A percentile compares a stretch with the other conserved stretches of the same genome.
Conservation (phyloP, 2,797 vertebrate genomes). For the Rhinella marina region DNA sequence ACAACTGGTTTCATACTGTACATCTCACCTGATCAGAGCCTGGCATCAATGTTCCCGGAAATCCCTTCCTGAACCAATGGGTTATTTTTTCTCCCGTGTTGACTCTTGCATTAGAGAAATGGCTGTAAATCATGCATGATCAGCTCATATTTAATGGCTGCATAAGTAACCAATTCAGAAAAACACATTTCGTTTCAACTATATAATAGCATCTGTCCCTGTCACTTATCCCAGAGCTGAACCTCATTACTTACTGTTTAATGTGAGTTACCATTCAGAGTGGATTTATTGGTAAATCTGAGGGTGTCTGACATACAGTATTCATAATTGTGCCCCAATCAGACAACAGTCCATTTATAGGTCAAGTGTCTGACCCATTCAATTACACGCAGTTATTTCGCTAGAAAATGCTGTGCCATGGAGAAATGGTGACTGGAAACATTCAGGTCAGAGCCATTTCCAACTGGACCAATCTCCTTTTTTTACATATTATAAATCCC, state of each 20-base stretch:
- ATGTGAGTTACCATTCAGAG: not conserved
- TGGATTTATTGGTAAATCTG: no score
- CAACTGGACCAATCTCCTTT: no score
- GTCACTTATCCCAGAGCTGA: slow-evolving; percentile 1
- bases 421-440: no score
- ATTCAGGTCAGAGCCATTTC: no score
- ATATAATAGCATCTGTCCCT: slow-evolving; percentile 39
- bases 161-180: slow-evolving; percentile 42
- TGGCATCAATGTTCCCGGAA: slow-evolving; percentile 8
- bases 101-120: slow-evolving; percentile 56
- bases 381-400: no score
- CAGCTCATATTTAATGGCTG: slow-evolving; percentile 47
- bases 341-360: no score
- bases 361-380: no score
- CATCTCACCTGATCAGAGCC: not conserved
- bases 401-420: no score
- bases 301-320: no score
- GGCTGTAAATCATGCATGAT: slow-evolving; percentile 55
- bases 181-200: slow-evolving; percentile 42
- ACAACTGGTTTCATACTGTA: slow-evolving; percentile 8
- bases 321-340: no score
- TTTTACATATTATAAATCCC: no score
- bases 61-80: slow-evolving; percentile 19
- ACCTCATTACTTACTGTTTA: not conserved
- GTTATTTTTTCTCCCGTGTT: slow-evolving; percentile 30